A percentile compares a stretch with the other conserved stretches of the same genome.
Conservation (phyloP, 2,797 vertebrate species). For the Myiothlypis chrysogaster region DNA sequence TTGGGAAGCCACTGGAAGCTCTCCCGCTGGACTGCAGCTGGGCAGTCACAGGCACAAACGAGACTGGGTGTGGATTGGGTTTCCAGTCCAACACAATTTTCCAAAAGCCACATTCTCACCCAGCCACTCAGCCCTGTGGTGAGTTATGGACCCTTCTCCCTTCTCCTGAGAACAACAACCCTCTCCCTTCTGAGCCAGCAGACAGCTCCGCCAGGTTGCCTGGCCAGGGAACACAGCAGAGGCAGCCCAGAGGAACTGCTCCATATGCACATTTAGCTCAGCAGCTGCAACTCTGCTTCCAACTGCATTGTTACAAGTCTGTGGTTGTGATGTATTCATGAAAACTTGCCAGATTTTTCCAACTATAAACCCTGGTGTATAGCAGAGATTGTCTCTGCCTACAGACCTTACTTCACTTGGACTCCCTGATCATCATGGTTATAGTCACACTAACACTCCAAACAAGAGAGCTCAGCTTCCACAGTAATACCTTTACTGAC, state of each 20-base stretch:
- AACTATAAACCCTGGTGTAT: background rate
- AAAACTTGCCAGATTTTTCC: constrained; percentile 39
- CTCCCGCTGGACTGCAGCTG: rapidly evolving
- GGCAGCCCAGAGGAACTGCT: background rate
- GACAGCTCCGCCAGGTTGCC: background rate
- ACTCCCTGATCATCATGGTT: background rate
- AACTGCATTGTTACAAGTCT: background rate
- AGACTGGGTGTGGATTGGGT: background rate
- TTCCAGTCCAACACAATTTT: background rate
- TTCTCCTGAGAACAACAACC: background rate
- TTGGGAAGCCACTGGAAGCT: rapidly evolving
- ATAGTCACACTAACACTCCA: background rate
- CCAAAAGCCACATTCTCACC: background rate
- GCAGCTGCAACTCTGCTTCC: background rate
- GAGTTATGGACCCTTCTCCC: background rate
- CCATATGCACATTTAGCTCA: background rate
- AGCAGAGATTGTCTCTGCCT: background rate
- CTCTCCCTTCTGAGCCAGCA: background rate
- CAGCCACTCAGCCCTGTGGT: background rate
- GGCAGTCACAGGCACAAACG: rapidly evolving
- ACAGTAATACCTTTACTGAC: background rate
- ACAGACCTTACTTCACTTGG: background rate
- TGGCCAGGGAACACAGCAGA: background rate
- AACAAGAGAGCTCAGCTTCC: background rate
- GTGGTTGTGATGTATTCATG: background rate